Base-by-base conservation (phyloP, 2,797 vertebrate genomes). In the Parauchenoglanis ngamensis region DNA sequence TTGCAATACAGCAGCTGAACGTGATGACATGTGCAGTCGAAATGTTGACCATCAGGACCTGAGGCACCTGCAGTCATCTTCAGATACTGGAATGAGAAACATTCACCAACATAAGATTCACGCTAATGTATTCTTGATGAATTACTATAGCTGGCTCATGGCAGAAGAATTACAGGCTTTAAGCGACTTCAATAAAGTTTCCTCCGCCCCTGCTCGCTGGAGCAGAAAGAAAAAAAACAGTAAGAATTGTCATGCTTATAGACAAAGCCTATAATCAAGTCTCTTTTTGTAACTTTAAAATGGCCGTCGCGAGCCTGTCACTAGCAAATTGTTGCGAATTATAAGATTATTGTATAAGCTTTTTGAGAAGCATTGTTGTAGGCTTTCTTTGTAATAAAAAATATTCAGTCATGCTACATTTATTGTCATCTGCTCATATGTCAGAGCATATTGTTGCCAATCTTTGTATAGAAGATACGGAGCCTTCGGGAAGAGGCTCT, bases 241-340 rank as follows among this genome's bases (percentile, higher is more conserved):
- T 86, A 91, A 92, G 91, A 93, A 94, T 91, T 91, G 88, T 91
- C 92, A 89, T 49, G 84, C 91, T 92, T 90, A 88, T 88, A 92
- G 91, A 92, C 86, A 3, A 85, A 94, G 89, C 90, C 94, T 89
- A 89, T 95, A 95, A 95, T 96, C 94, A 96, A 91, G 89, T 91
- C 89, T 28, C 23, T 83, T 90, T 92, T 92, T 94, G 91, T 93
- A 87, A 88, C 88, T 89, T 88, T 86, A 88, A 91, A 90, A 87
- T 83, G 82, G 73, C 87, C 92, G 88, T 90, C 88, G 89, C 86
- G 73, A 88, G 86, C 90, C 90, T 91, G 93, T 92, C 92, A 92
- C 83, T 76, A 72, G 87, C 86, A 80, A 59, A 77, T 72, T 78
- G 78, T 63, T 89, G 90, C 90, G 90, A 94, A 92, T 93, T 93